Evolutionary conservation across 2,797 vertebrate species (phyloP).

Genomic region (Glossophaga mutica): DNA sequence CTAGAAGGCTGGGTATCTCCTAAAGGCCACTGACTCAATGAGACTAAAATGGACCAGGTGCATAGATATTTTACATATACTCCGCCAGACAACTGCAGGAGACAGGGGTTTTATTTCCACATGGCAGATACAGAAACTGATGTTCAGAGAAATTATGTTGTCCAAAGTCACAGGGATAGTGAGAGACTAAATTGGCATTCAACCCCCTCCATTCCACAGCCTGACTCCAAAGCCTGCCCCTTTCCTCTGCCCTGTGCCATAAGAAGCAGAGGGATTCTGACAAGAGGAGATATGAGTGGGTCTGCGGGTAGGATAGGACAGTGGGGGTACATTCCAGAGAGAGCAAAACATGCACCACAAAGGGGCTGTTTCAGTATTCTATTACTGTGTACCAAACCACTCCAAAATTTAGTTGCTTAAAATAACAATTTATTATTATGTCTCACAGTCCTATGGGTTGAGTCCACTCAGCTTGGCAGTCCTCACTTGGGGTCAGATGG

Average conservation of each 20-base stretch:
- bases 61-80: background rate
- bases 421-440: background rate
- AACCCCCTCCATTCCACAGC: background rate
- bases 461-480: background rate
- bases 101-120: background rate
- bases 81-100: background rate
- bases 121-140: background rate
- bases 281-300: background rate
- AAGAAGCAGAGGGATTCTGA: background rate
- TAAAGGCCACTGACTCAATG: background rate
- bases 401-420: background rate
- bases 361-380: background rate
- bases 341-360: background rate
- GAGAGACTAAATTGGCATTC: background rate
- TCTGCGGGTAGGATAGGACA: background rate
- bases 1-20: background rate
- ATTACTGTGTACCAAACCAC: background rate
- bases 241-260: background rate
- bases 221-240: background rate
- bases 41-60: background rate
- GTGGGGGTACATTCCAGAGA: background rate
- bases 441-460: background rate
- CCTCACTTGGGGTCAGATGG: background rate
- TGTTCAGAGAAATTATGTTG: conserved; percentile 15
- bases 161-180: background rate